These are phyloP conservation scores for Sminthurides bifidus DNA, from an alignment of 1,140 invertebrate genomes.

Conservation along the genomic window DNA sequence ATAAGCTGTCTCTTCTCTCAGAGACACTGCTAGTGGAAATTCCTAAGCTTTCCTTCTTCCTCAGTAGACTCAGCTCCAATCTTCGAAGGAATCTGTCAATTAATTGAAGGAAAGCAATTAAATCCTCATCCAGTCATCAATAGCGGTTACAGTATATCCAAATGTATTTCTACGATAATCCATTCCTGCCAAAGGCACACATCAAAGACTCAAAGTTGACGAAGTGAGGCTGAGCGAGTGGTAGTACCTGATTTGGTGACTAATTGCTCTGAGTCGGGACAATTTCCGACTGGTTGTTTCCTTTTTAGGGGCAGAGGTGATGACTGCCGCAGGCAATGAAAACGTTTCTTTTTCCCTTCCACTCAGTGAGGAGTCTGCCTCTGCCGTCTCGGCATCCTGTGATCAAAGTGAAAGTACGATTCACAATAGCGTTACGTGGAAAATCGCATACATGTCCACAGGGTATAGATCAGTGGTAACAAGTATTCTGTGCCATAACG, in stretches of 20 bases:
- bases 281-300: conserved; percentile 3
- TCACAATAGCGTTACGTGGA: not conserved
- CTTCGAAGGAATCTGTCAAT: conserved; percentile 42
- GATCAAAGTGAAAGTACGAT: not conserved
- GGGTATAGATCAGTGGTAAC: not conserved
- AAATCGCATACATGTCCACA: too few relatives aligned
- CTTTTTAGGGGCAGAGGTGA: too few relatives aligned
- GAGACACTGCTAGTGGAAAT: not conserved
- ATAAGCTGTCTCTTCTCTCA: conserved; percentile 43
- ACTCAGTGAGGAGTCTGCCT: not conserved
- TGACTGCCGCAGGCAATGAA: not conserved
- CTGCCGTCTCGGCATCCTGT: not conserved
- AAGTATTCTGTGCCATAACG: not conserved
- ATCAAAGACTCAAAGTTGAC: not conserved
- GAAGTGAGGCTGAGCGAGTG: not conserved
- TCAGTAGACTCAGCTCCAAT: conserved; percentile 47
- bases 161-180: too few relatives aligned
- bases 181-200: too few relatives aligned
- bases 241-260: conserved; percentile 53
- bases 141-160: too few relatives aligned
- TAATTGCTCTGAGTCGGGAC: conserved; percentile 50
- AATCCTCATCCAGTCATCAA: not conserved
- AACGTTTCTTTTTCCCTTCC: not conserved
- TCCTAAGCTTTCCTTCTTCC: conserved; percentile 23
- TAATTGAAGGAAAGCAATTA: conserved; percentile 1